Evolutionary conservation across 2,113 vertebrate species (phyloP).

Genomic region (Oenanthe melanoleuca): DNA sequence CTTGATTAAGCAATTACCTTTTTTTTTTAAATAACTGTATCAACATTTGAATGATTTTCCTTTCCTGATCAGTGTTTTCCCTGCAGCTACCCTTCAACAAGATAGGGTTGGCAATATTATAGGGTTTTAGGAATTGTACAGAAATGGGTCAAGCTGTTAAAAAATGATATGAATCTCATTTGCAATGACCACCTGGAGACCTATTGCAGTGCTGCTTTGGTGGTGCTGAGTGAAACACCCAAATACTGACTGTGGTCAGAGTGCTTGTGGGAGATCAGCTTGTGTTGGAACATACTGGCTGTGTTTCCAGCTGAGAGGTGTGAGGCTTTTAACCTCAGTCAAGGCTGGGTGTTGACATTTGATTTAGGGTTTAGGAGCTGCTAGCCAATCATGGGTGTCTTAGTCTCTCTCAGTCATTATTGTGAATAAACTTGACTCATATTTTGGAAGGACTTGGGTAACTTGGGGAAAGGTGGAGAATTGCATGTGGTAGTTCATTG

Average conservation of each 20-base stretch:
- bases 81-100: not conserved
- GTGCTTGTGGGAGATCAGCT: not conserved
- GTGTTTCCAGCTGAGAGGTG: not conserved
- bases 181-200: not conserved
- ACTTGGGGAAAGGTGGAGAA: not conserved
- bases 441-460: not conserved
- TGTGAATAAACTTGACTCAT: constrained; percentile 35
- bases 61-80: rapidly evolving
- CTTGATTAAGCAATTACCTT: not conserved
- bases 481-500: not conserved
- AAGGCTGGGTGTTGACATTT: not conserved
- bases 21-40: not conserved
- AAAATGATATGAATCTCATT: not conserved
- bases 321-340: not conserved
- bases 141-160: not conserved
- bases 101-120: not conserved
- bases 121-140: not conserved
- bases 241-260: not conserved
- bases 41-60: not conserved
- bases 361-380: not conserved
- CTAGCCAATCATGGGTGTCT: not conserved
- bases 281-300: not conserved
- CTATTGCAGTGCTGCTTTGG: not conserved
- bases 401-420: not conserved
- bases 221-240: not conserved